phyloP scores from a whole-genome alignment of 1,140 invertebrate genomes.

The Drosophila carrolli region DNA sequence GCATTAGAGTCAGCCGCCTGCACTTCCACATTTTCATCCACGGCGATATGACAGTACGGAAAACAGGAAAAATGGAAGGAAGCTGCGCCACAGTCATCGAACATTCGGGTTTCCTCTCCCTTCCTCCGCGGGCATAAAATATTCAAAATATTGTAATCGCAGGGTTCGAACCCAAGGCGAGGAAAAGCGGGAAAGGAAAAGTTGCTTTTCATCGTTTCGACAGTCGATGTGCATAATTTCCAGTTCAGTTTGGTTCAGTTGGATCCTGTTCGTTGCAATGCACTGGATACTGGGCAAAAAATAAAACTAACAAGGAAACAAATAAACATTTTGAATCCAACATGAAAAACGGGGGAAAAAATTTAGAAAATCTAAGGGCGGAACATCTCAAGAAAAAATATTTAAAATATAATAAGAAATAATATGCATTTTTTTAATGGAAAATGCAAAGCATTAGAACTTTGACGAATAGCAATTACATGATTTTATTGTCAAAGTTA shows the following conservation, averaged over 20 bases:
- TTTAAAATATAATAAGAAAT: no score
- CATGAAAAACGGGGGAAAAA: no score
- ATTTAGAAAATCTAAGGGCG: no score
- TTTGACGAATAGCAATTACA: no score
- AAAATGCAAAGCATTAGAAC: no score
- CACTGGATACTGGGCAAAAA: slow-evolving; percentile 14
- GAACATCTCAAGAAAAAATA: no score
- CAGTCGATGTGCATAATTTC: slow-evolving; percentile 75
- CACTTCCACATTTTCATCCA: slow-evolving; percentile 36
- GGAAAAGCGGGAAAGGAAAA: slow-evolving; percentile 18
- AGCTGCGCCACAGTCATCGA: slow-evolving; percentile 25
- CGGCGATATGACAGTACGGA: slow-evolving; percentile 36
- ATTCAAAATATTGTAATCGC: slow-evolving; percentile 82
- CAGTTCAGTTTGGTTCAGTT: slow-evolving; percentile 65
- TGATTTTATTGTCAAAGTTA: no score
- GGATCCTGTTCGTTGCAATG: slow-evolving; percentile 46
- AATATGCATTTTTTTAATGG: no score
- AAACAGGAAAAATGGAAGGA: slow-evolving; percentile 21
- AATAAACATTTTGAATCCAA: no score
- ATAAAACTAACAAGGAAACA: not conserved
- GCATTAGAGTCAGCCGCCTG: slow-evolving; percentile 54
- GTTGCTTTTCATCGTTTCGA: slow-evolving; percentile 49
- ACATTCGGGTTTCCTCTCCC: slow-evolving; percentile 34
- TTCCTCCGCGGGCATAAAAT: slow-evolving; percentile 58
- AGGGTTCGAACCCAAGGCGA: slow-evolving; percentile 40